Evolutionary conservation across 2,797 vertebrate species (phyloP).

Genomic region (Hozukius guyotensis): DNA sequence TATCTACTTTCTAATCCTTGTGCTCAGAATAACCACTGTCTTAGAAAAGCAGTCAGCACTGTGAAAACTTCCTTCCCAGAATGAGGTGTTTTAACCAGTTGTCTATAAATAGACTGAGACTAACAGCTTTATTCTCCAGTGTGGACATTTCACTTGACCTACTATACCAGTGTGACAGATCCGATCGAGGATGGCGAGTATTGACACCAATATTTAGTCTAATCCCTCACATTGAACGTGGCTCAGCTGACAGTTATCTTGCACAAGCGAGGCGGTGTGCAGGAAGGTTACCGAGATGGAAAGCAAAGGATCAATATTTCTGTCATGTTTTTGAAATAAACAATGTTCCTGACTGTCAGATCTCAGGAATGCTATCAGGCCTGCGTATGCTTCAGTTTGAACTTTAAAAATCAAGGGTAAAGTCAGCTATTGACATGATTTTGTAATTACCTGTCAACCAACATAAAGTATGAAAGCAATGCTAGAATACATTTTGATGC

Average conservation of each 20-base stretch:
- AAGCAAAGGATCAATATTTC: slow-evolving; percentile 14
- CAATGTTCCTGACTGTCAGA: too few relatives aligned
- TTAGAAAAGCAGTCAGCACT: not conserved
- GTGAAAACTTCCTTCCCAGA: not conserved
- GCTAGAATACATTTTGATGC: not conserved
- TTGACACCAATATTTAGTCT: not conserved
- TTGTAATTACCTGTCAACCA: not conserved
- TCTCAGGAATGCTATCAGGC: too few relatives aligned
- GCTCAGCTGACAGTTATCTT: slow-evolving; percentile 1
- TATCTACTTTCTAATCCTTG: not conserved
- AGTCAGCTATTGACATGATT: not conserved
- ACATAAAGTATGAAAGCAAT: not conserved
- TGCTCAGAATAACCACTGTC: not conserved
- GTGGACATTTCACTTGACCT: not conserved
- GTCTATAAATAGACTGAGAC: not conserved
- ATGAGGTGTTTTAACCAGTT: not conserved
- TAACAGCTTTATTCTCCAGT: not conserved
- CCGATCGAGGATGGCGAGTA: not conserved
- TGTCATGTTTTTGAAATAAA: too few relatives aligned
- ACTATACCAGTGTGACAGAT: not conserved
- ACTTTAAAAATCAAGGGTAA: too few relatives aligned
- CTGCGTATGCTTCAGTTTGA: not conserved
- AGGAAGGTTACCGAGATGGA: not conserved
- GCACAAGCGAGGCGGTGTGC: not conserved
- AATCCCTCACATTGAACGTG: not conserved